These are phyloP conservation scores for Lithodes maja DNA, from an alignment of 2,888 invertebrate genomes.

Conservation along the genomic window DNA sequence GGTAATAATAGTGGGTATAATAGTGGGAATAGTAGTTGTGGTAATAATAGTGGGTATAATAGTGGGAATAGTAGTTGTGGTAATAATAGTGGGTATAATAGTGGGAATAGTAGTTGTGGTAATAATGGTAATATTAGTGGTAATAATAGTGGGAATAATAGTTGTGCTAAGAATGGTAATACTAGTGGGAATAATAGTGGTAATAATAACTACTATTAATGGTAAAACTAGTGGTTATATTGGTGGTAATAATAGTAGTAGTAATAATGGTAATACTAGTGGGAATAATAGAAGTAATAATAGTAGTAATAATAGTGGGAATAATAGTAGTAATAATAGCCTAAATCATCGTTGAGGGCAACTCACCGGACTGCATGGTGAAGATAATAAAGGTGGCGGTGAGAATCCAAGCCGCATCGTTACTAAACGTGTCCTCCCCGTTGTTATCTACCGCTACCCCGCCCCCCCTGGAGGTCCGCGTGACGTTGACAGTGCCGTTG, in stretches of 20 bases:
- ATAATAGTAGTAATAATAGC: too few relatives aligned
- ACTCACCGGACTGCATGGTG: conserved; percentile 91
- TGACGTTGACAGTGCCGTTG: conserved; percentile 23
- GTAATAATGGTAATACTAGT: too few relatives aligned
- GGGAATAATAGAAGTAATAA: too few relatives aligned
- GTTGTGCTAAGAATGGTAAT: background rate
- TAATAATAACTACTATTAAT: too few relatives aligned
- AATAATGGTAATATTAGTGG: too few relatives aligned
- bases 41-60: too few relatives aligned
- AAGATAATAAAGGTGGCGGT: conserved; percentile 93
- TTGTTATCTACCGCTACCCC: conserved; percentile 36
- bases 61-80: background rate
- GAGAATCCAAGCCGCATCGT: conserved; percentile 90
- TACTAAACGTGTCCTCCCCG: conserved; percentile 19
- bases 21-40: background rate
- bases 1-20: background rate
- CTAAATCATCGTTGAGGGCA: background rate
- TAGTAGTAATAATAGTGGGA: too few relatives aligned
- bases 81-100: background rate
- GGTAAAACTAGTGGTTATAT: too few relatives aligned
- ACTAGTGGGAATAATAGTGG: background rate
- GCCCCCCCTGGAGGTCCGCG: conserved; percentile 52
- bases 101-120: background rate
- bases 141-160: too few relatives aligned
- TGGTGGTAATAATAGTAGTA: too few relatives aligned